These are phyloP conservation scores for Clostera curtula DNA, from an alignment of 2,888 invertebrate species.

Conservation along the genomic window DNA sequence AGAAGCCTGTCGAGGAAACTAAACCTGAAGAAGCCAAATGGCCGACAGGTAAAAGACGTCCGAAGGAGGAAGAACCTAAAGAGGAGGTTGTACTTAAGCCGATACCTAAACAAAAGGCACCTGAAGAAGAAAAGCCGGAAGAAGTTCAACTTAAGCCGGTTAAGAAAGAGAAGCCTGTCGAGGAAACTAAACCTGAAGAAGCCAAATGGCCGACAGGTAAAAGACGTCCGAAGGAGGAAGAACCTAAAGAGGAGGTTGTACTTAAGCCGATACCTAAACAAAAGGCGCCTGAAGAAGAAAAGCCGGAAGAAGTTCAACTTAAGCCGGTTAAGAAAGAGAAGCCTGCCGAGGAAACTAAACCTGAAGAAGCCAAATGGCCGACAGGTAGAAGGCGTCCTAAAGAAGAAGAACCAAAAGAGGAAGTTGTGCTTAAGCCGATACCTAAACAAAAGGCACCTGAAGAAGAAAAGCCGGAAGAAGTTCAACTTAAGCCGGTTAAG, in stretches of 20 bases:
- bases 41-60: constrained; percentile 21
- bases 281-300: constrained; percentile 41
- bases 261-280: constrained; percentile 41
- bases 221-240: constrained; percentile 22
- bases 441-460: too few species aligned
- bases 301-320: constrained; percentile 30
- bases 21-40: constrained; percentile 42
- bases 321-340: constrained; percentile 33
- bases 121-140: constrained; percentile 44
- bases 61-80: constrained; percentile 38
- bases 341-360: constrained; percentile 32
- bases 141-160: constrained; percentile 52
- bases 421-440: constrained; percentile 35
- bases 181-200: constrained; percentile 41
- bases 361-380: constrained; percentile 23
- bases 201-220: constrained; percentile 26
- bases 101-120: constrained; percentile 28
- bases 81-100: constrained; percentile 36
- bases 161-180: constrained; percentile 14
- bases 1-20: constrained; percentile 24
- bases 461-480: constrained; percentile 40
- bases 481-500: constrained; percentile 50
- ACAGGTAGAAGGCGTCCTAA: too few species aligned
- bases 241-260: constrained; percentile 20
- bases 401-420: constrained; percentile 28